Percentiles rank a stretch among this genome's conserved stretches.
These are phyloP conservation scores for Riparia riparia DNA, from an alignment of 2,113 vertebrate genomes.

Conservation along the genomic window DNA sequence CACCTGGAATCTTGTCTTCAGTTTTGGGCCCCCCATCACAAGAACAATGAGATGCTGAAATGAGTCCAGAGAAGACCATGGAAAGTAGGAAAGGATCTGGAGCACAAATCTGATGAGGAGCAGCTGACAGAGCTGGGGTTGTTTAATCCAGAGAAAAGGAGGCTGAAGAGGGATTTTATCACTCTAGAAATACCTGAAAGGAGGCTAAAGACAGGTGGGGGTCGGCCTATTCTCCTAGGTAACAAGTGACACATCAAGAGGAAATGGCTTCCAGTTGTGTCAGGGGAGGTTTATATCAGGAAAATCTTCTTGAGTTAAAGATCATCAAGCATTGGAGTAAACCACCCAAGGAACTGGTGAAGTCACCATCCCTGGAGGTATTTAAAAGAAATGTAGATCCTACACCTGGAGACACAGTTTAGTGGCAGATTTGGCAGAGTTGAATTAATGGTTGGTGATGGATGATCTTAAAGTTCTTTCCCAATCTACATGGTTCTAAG, in stretches of 20 bases:
- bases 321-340: rapidly evolving
- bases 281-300: not conserved
- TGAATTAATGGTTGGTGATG: rapidly evolving
- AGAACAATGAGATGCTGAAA: not conserved
- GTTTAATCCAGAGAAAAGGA: not conserved
- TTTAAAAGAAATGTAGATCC: not conserved
- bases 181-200: not conserved
- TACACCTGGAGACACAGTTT: not conserved
- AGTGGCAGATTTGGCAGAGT: not conserved
- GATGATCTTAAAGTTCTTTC: not conserved
- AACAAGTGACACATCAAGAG: not conserved
- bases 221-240: rapidly evolving
- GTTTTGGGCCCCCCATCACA: not conserved
- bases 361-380: not conserved
- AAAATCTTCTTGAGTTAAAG: not conserved
- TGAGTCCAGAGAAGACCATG: rapidly evolving
- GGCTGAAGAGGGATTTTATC: not conserved
- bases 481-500: not conserved
- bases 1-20: rapidly evolving
- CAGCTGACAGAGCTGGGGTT: rapidly evolving
- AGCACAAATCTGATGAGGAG: not conserved
- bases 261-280: not conserved
- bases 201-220: rapidly evolving
- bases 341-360: not conserved
- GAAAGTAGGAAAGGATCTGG: rapidly evolving